phyloP scores from a whole-genome alignment of 2,113 vertebrate genomes.

The Hyaena hyaena region DNA sequence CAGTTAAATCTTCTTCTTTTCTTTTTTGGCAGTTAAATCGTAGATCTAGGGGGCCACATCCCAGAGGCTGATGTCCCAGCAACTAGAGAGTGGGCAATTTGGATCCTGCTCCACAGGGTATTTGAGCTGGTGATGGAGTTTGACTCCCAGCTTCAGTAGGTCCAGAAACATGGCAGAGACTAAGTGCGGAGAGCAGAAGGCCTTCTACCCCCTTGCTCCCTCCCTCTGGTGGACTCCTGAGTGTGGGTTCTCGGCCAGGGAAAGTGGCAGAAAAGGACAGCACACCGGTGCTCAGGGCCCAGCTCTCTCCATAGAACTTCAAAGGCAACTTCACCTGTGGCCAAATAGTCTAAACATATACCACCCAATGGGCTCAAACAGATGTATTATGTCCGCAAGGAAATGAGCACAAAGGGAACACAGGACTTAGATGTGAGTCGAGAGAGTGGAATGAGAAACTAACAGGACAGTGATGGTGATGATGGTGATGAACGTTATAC shows the following conservation, averaged over 20 bases:
- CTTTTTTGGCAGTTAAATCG: background rate
- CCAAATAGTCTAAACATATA: background rate
- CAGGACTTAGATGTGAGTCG: background rate
- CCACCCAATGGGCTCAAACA: background rate
- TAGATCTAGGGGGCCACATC: background rate
- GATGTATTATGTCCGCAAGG: conserved; percentile 31
- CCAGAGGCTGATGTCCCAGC: background rate
- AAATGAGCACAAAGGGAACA: background rate
- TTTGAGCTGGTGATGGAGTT: background rate
- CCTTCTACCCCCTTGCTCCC: background rate
- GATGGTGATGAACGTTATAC: background rate
- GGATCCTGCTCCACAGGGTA: background rate
- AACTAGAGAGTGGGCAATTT: background rate
- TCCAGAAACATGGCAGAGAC: conserved; percentile 13
- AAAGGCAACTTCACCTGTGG: background rate
- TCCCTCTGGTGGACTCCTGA: background rate
- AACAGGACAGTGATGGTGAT: background rate
- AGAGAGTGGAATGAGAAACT: background rate
- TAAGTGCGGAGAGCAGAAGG: background rate
- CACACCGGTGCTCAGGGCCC: background rate
- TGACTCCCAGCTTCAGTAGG: background rate
- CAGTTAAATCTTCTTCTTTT: background rate
- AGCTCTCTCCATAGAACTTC: conserved; percentile 7
- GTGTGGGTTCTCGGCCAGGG: background rate
- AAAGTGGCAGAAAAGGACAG: background rate